phyloP scores from a whole-genome alignment of 2,113 vertebrate species.

The Bos javanicus region DNA sequence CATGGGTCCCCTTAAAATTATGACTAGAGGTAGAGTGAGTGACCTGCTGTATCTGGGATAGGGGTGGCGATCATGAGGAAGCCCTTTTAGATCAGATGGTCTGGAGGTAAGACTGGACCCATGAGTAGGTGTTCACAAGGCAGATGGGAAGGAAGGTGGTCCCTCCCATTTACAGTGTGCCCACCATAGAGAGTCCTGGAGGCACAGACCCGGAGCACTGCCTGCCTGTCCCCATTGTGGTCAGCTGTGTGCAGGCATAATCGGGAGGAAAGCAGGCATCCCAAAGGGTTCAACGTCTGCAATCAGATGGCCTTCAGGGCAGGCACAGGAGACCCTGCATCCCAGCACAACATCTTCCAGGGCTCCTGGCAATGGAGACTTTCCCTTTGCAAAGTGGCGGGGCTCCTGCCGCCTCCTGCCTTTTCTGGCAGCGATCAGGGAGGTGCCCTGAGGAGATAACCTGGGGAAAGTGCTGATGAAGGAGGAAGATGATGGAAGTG shows the following conservation, averaged over 20 bases:
- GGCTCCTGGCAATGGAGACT: not conserved
- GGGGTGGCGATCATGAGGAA: not conserved
- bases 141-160: not conserved
- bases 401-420: accelerated
- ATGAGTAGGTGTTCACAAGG: not conserved
- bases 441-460: not conserved
- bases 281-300: not conserved
- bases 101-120: not conserved
- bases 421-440: not conserved
- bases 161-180: not conserved
- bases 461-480: not conserved
- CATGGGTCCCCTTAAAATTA: not conserved
- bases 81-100: not conserved
- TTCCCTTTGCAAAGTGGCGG: not conserved
- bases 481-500: not conserved
- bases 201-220: not conserved
- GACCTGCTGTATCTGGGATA: too few relatives aligned
- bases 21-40: not conserved
- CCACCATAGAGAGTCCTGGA: not conserved
- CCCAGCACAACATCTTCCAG: not conserved
- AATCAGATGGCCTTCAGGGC: not conserved
- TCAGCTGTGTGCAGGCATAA: not conserved
- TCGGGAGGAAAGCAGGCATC: not conserved
- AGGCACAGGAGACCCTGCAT: not conserved
- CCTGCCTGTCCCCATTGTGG: not conserved